Percentiles rank a stretch among this genome's conserved stretches.
These are phyloP conservation scores for Melanocharis versteri DNA, from an alignment of 2,113 vertebrate genomes.

Conservation along the genomic window DNA sequence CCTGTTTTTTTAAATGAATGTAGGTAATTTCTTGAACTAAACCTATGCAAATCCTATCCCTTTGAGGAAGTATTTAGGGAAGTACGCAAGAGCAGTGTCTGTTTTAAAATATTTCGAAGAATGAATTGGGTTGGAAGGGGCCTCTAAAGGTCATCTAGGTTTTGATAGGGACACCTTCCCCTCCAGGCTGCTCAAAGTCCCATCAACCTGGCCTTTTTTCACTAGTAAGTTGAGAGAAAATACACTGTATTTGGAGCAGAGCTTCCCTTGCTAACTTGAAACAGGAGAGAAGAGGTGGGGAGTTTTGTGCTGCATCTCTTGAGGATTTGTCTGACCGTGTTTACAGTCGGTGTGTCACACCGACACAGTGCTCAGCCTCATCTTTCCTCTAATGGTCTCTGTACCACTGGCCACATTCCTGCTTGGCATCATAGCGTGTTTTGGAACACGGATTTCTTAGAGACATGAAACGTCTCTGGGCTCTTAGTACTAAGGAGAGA, in stretches of 20 bases:
- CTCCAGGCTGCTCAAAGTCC: not conserved
- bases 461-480: not conserved
- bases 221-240: not conserved
- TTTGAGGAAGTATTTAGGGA: not conserved
- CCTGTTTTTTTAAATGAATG: not conserved
- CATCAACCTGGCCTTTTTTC: not conserved
- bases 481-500: not conserved
- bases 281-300: not conserved
- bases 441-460: not conserved
- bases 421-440: accelerated
- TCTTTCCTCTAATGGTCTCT: not conserved
- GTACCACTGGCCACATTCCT: not conserved
- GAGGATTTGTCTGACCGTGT: not conserved
- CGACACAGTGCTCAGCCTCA: not conserved
- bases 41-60: not conserved
- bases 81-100: not conserved
- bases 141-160: not conserved
- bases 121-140: not conserved
- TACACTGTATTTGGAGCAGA: accelerated
- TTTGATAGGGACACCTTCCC: not conserved
- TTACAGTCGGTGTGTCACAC: not conserved
- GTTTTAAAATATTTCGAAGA: not conserved
- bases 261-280: not conserved
- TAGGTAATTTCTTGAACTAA: not conserved
- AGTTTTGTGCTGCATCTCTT: not conserved